Base-by-base conservation (phyloP, 2,113 vertebrate species). In the Choloepus hoffmanni region DNA sequence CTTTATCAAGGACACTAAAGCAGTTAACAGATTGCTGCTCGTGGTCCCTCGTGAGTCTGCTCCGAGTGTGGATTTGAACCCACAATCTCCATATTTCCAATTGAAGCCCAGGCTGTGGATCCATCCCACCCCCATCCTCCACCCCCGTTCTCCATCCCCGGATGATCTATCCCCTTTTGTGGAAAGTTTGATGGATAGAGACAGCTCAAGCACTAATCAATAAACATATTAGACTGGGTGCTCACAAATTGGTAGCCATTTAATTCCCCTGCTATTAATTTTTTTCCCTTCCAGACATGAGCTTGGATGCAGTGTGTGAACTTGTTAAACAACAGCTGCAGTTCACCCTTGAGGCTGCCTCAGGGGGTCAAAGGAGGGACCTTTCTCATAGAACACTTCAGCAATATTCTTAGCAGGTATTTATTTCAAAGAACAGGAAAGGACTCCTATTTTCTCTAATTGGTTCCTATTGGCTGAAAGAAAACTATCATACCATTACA, bases 221-320 rank as follows among this genome's bases (percentile, higher is more conserved):
- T 98, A 97, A 94, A 96, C 0, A 0, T 96, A 83, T 97, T 94
- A 97, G 68, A 97, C 82, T 81, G 82, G 90, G 94, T 95, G 90
- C 94, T 98, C 97, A 97, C 97, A 97, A 97, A 97, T 97, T 98
- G 96, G 83, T 97, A 95, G 90, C 97, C 97, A 98, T 97, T 98
- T 97, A 97, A 97, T 92, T 95, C 90, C 50, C 96, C 85, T 95
- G 70, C 97, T 96, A 90, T 95, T 92, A 94, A 94, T 93, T 95
- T 79, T 87, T 86, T 79, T 36, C 67, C 60, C 50, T 95, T 96
- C 58, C 65, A 88, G 73, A 93, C 63, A 15, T 55, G 58, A 88
- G 48, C 63, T 85, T 50, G 78, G 48, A 85, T 88, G 28, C 30
- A 26, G 26, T 14, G 0, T 65, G 45, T 85, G 45, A 74, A 74